These are phyloP conservation scores for Eristalinus aeneus DNA, from an alignment of 2,888 invertebrate genomes.

Conservation along the genomic window DNA sequence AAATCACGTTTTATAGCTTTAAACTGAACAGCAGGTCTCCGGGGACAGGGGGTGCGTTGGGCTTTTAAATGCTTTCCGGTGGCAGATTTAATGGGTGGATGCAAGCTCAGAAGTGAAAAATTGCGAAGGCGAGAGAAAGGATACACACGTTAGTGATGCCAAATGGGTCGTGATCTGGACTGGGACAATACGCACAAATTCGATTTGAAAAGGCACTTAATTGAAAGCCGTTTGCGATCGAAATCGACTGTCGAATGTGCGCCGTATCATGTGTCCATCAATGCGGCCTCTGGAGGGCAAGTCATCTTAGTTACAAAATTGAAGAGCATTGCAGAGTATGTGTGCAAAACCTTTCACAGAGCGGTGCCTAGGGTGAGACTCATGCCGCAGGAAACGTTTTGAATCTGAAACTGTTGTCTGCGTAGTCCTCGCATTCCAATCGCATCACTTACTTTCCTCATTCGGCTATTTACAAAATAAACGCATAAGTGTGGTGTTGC, in stretches of 20 bases:
- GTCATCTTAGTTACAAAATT: too few relatives aligned
- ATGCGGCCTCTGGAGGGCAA: neutral
- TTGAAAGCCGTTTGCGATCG: neutral
- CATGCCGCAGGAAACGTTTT: too few relatives aligned
- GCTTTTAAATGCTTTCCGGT: slow-evolving; percentile 30
- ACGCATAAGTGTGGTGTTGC: too few relatives aligned
- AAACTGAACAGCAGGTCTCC: neutral
- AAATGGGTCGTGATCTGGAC: neutral
- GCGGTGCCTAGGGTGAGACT: too few relatives aligned
- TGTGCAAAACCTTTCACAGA: too few relatives aligned
- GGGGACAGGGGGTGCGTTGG: neutral
- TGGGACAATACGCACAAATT: neutral
- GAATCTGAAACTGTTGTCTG: too few relatives aligned
- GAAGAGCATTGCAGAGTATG: too few relatives aligned
- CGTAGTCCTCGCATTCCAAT: too few relatives aligned
- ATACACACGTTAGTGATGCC: neutral
- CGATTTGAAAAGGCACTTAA: neutral
- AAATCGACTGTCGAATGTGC: neutral
- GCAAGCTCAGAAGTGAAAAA: slow-evolving; percentile 24
- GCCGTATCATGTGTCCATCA: neutral
- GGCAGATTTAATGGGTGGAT: slow-evolving; percentile 28
- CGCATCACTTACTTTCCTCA: too few relatives aligned
- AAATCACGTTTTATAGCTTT: slow-evolving; percentile 1
- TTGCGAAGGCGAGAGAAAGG: neutral
- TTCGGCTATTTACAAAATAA: too few relatives aligned